Percentiles rank a stretch among this genome's conserved stretches.
Conservation (phyloP, 2,888 invertebrate species). For the Polyommatus icarus region DNA sequence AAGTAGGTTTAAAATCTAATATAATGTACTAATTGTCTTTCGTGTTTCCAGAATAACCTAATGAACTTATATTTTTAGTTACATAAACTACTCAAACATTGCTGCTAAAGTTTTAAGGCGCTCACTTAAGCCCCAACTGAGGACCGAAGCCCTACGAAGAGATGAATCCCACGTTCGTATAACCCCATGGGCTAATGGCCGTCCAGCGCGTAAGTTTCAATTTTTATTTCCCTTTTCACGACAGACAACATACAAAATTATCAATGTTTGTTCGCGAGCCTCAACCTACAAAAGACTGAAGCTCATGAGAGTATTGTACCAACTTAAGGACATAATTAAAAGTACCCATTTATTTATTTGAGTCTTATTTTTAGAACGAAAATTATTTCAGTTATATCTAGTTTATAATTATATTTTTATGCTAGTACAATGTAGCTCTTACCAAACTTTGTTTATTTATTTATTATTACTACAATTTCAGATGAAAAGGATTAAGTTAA, state of each 20-base stretch:
- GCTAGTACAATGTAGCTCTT: background rate
- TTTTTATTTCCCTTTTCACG: background rate
- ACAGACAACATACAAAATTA: background rate
- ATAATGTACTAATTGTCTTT: background rate
- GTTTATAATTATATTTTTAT: no score
- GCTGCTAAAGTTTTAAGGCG: constrained; percentile 91
- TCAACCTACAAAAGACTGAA: background rate
- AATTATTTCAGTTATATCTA: background rate
- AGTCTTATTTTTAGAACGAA: background rate
- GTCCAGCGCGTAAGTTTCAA: constrained; percentile 86
- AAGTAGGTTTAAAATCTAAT: constrained; percentile 81
- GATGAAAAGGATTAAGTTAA: constrained; percentile 66
- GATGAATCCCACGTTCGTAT: constrained; percentile 88
- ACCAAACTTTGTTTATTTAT: constrained; percentile 11
- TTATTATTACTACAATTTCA: constrained; percentile 51
- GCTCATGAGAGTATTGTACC: background rate
- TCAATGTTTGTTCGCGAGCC: background rate
- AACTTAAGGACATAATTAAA: background rate
- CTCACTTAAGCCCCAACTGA: constrained; percentile 88
- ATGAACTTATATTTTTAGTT: constrained; percentile 80
- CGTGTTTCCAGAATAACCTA: background rate
- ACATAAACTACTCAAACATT: constrained; percentile 97
- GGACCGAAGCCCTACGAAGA: constrained; percentile 87
- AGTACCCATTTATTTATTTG: background rate
- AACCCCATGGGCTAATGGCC: constrained; percentile 95